Percentiles rank a stretch among this genome's conserved stretches.
phyloP scores from a whole-genome alignment of 2,797 vertebrate genomes.

The Chrosomus eos region DNA sequence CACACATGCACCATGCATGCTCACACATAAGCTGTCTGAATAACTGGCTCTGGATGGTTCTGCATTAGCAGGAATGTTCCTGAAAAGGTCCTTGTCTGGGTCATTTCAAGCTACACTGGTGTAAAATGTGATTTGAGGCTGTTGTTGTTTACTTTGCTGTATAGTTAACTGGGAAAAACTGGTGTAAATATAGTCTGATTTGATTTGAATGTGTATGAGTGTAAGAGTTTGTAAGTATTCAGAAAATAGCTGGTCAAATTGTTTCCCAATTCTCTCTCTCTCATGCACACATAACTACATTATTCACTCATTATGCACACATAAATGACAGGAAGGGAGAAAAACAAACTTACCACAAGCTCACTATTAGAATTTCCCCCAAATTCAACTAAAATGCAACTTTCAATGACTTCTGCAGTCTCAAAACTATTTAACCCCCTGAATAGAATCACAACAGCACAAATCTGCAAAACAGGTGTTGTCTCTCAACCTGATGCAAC shows the following conservation, averaged over 20 bases:
- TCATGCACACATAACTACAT: background rate
- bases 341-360: background rate
- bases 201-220: slow-evolving; percentile 12
- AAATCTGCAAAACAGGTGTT: too few species aligned
- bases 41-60: slow-evolving; percentile 20
- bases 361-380: too few species aligned
- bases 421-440: too few species aligned
- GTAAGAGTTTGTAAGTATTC: background rate
- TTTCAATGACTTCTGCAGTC: too few species aligned
- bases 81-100: slow-evolving; percentile 25
- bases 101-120: background rate
- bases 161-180: background rate
- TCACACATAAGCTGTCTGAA: slow-evolving; percentile 8
- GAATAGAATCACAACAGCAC: too few species aligned
- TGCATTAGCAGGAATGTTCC: slow-evolving; percentile 48
- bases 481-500: too few species aligned
- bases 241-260: slow-evolving; percentile 11
- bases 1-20: slow-evolving; percentile 1
- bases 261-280: slow-evolving; percentile 13
- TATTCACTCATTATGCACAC: background rate
- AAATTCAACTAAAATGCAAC: too few species aligned
- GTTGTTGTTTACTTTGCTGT: background rate
- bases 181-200: slow-evolving; percentile 5
- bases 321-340: background rate
- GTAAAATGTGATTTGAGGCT: slow-evolving; percentile 9